Evolutionary conservation across 1,140 invertebrate species (phyloP), one percentile per base, ranked within the genome.

Genomic region (Plodia interpunctella): DNA sequence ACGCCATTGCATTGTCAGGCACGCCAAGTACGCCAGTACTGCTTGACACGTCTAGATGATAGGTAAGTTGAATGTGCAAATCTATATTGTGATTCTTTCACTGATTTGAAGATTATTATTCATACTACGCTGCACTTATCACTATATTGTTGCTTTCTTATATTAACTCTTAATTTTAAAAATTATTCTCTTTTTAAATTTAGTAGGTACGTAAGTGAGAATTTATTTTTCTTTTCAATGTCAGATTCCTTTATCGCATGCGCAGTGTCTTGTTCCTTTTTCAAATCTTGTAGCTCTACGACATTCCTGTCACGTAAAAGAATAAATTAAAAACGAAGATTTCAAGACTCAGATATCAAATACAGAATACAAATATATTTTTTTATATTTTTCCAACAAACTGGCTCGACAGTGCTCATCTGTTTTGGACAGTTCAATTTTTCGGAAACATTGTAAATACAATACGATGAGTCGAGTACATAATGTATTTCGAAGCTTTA

Each of bases 1-100:
- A 57, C 55, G 55, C 55, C 55, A 49, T 44, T 38, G 20, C 55
- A 49, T 49, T 57, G 20, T 13, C 38, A 38, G 55, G 55, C 55
- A 57, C 38, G 38, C 38, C 38, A 57, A 57, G 55, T 44, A 57
- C 55, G 55, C 55, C 6, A n/a, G 25, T 25, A 38, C 54, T 44
- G 54, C 54, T 55, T 55, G 35, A 38, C 54, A 44, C 32, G n/a
- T 44, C 9, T 44, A 44, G 38, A 44, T 4, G 38, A 15, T 38
- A 55, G 54, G 54, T 55, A 55, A 55, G 54, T 55, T 55, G 13
- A 10, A 15, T 44, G 38, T 44, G 38, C 38, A 44, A 44, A 15
- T 1, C 13, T 15, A 17, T 44, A 10, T 17, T 15, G 13, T 44
- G n/a, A 15, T 44, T 2, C 11, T 38, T 44, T 15, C 38, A 44